Percentiles rank a stretch among this genome's conserved stretches.
These are phyloP conservation scores for Ischnus inquisitorius DNA, from an alignment of 2,888 invertebrate genomes.

Conservation along the genomic window DNA sequence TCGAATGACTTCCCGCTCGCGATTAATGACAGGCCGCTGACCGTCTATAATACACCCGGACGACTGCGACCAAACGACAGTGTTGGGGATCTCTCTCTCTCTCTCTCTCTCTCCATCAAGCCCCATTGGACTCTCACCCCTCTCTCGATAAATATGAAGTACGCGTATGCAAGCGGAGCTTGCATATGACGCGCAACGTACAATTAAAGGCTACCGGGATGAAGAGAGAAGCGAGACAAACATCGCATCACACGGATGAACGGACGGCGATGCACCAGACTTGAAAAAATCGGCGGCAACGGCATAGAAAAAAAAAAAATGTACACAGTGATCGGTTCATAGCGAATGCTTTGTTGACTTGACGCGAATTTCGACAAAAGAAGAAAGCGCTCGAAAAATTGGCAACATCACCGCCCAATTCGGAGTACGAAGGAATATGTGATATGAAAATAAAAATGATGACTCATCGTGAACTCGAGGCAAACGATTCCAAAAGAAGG, in stretches of 20 bases:
- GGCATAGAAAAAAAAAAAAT: slow-evolving; percentile 12
- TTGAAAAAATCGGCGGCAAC: slow-evolving; percentile 54
- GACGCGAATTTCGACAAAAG: neutral
- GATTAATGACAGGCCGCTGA: slow-evolving; percentile 73
- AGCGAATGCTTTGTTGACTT: neutral
- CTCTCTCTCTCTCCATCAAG: neutral
- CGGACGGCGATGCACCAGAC: slow-evolving; percentile 65
- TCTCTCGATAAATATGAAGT: slow-evolving; percentile 8
- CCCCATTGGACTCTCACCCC: slow-evolving; percentile 15
- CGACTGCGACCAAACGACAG: slow-evolving; percentile 34
- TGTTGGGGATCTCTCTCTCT: slow-evolving; percentile 10
- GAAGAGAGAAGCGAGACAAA: slow-evolving; percentile 22
- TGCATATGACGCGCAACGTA: slow-evolving; percentile 1
- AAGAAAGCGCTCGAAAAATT: neutral
- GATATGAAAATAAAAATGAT: neutral
- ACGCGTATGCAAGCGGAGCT: slow-evolving; percentile 11
- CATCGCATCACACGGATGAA: slow-evolving; percentile 60
- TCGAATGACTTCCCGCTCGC: slow-evolving; percentile 74
- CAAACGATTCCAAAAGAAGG: slow-evolving; percentile 5
- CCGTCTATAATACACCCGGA: slow-evolving; percentile 53
- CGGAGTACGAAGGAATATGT: no score
- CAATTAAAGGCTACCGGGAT: slow-evolving; percentile 24
- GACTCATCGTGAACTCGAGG: neutral
- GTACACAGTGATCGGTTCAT: slow-evolving; percentile 6
- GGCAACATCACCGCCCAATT: no score